Base-by-base conservation (phyloP, 2,113 vertebrate species). In the Poicephalus gulielmi region DNA sequence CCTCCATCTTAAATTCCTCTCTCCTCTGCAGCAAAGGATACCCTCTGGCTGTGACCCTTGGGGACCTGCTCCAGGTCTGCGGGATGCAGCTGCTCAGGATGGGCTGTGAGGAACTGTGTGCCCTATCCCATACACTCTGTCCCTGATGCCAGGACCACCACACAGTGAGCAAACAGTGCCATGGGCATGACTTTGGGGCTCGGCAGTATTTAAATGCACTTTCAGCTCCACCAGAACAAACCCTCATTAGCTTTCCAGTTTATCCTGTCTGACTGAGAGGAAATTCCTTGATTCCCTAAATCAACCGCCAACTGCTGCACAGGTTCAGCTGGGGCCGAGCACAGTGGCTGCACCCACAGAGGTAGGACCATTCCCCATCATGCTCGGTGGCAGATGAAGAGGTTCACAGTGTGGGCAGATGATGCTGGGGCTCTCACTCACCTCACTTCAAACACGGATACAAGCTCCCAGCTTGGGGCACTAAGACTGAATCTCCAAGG, bases 401-500 rank as follows among this genome's bases (percentile, higher is more conserved):
- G 31, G 46, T 86, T 68, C 91, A 94, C 77, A 88, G 66, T 18
- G 64, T 30, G 19, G 0, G 2, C 55, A 35, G 76, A 80, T 62
- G 59, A 66, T 0, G 0, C 20, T 0, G 2, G 33, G 47, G 27
- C 60, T 0, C 60, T 81, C 62, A 24, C 49, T 19, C 0, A 16
- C 52, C 88, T 60, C 68, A 47, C 70, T 94, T 88, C 91, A 88
- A 88, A 89, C 7, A 3, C n/a, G 67, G 90, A 28, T 3, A 27
- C 57, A 84, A 91, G 44, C 47, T 73, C 62, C 68, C 63, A 71
- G 81, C 94, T 89, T 88, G 94, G 85, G 39, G 79, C 77, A 83
- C 62, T 74, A 79, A 92, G 92, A 92, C 92, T 88, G 90, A 92
- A 93, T 96, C 94, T 93, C 44, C 37, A 57, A 62, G 68, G 82